phyloP scores from a whole-genome alignment of 2,797 vertebrate species.

The Microchirus variegatus region DNA sequence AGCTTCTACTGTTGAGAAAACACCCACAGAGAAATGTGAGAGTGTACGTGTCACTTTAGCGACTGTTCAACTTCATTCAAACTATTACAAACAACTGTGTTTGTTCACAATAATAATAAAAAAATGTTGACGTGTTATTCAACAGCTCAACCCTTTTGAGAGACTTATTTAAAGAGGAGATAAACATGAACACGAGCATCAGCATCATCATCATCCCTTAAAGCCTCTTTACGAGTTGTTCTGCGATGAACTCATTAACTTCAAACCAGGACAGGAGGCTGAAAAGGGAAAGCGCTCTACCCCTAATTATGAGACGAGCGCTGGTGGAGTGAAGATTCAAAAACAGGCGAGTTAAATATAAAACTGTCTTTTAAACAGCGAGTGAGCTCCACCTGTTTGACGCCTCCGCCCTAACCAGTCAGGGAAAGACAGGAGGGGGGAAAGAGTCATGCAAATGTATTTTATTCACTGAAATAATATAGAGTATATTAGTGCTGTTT shows the following conservation, averaged over 20 bases:
- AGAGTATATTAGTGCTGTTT: no score
- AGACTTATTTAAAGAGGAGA: conserved; percentile 38
- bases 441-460: neutral
- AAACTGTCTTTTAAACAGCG: conserved; percentile 51
- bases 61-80: no score
- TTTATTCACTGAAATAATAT: no score
- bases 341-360: conserved; percentile 60
- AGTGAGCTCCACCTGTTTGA: conserved; percentile 49
- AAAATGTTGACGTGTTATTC: conserved; percentile 32
- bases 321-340: conserved; percentile 40
- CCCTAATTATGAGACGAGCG: conserved; percentile 41
- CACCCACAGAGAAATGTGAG: no score
- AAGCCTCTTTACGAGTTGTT: conserved; percentile 44
- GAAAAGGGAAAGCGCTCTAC: conserved; percentile 23
- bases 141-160: conserved; percentile 17
- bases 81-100: no score
- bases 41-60: no score
- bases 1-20: no score
- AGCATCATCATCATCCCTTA: conserved; percentile 22
- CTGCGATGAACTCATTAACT: conserved; percentile 58
- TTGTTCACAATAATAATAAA: no score
- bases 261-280: conserved; percentile 56
- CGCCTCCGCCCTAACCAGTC: conserved; percentile 27
- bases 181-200: conserved; percentile 7
- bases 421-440: conserved; percentile 4